Evolutionary conservation across 2,888 invertebrate species (phyloP), one percentile per base, ranked within the genome.

Genomic region (Aporophyla nigra): DNA sequence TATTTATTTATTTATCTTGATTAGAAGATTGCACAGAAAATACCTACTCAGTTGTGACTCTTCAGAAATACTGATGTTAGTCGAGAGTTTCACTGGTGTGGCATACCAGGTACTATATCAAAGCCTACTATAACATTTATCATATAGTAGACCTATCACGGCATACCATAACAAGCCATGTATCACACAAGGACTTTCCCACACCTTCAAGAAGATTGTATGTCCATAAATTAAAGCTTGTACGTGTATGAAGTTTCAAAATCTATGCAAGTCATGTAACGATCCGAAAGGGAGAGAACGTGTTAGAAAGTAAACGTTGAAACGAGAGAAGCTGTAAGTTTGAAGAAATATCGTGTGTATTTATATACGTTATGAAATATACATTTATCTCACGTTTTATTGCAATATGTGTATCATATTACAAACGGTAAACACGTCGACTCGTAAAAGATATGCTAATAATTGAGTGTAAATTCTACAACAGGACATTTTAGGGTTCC

Each of bases 291-390:
- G 53, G 40, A 67, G 61, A 71, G 71, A 71, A 71, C 82, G 67
- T 80, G 70, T 74, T 84, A 76, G 72, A 83, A 83, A 82, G 80
- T 84, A 54, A 33, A 62, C n/a, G 70, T 70, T 70, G 75, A 73
- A 84, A 84, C 43, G 3, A 27, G 56, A 76, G 72, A 73, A 43
- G 79, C 74, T 71, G 46, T 70, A 70, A 59, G 51, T 67, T 84
- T 72, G 2, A 63, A 76, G 46, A 68, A 51, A 54, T 53, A 65
- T 83, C 27, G 63, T 69, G 53, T 56, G 66, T 78, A 56, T 74
- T 74, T 76, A 56, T 66, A 24, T 49, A 46, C 58, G 51, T 83
- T 70, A 51, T 62, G 71, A 70, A 74, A 78, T 65, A 0, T 24
- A 58, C 12, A 10, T 27, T n/a, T 43, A 61, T 68, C 61, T 54